phyloP scores from a whole-genome alignment of 1,140 invertebrate species.

The Mycetomoellerius zeteki region DNA sequence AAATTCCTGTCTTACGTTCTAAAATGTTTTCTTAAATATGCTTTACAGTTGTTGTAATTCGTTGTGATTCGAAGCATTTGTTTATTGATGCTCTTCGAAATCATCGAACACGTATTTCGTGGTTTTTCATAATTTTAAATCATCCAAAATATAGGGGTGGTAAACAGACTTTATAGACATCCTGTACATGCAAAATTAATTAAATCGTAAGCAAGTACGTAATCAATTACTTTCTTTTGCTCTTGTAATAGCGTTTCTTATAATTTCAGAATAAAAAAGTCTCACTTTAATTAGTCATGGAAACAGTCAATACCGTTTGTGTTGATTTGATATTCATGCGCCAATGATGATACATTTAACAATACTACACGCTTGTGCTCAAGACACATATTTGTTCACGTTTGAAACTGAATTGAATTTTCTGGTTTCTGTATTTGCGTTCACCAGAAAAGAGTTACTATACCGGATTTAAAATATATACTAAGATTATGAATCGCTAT shows the following conservation, averaged over 20 bases:
- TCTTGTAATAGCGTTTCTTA: background rate
- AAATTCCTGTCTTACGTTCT: too few relatives aligned
- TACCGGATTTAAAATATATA: conserved; percentile 4
- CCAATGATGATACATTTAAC: background rate
- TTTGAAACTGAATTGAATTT: conserved; percentile 20
- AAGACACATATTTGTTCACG: background rate
- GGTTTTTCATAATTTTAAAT: too few relatives aligned
- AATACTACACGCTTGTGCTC: background rate
- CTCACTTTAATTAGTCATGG: background rate
- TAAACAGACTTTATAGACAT: too few relatives aligned
- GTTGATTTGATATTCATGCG: background rate
- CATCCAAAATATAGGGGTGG: too few relatives aligned
- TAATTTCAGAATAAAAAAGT: background rate
- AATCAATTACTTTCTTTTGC: background rate
- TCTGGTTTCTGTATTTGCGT: background rate
- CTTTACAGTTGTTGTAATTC: too few relatives aligned
- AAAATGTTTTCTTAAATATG: too few relatives aligned
- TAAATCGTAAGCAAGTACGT: conserved; percentile 10
- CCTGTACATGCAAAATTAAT: background rate
- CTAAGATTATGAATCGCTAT: too few relatives aligned
- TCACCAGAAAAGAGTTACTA: conserved; percentile 8
- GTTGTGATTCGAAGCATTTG: too few relatives aligned
- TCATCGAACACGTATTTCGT: too few relatives aligned
- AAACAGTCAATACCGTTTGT: conserved; percentile 24
- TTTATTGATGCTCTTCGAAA: too few relatives aligned